Base-by-base conservation (phyloP, 2,888 invertebrate species). In the Hyppa rectilinea region DNA sequence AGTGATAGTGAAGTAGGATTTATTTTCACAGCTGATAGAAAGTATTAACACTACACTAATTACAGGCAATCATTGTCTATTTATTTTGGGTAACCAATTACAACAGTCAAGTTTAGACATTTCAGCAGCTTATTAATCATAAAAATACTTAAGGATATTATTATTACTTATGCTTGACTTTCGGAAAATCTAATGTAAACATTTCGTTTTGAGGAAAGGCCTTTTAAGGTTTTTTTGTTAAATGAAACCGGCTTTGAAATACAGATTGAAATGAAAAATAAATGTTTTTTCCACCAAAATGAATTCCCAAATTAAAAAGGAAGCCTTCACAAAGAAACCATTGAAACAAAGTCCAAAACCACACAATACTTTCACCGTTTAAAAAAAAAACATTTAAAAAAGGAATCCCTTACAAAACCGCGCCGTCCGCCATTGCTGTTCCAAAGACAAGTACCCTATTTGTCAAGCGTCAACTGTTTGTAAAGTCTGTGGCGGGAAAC, bases 381-480 rank as follows among this genome's bases (percentile, higher is more conserved):
- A 56, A 59, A 78, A 79, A 77, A 76, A 67, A 60, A 68, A 53
- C 58, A 36, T 75, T 77, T 65, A 36, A 53, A 71, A 80, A 77
- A 77, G 38, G 63, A 71, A 79, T 67, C 40, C 52, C 38, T 69
- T 47, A 53, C 58, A 73, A 78, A 78, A 62, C 69, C 70, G 70
- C 60, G 45, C 67, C 64, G 38, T 17, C 73, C 68, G 69, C 82
- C 70, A 71, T 64, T 70, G 34, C 73, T 70, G 26, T 71, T 68
- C 75, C 79, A 81, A 82, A 81, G 75, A 80, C 81, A 75, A 82
- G 76, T 71, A 62, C 68, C 78, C 75, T 85, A 86, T 89, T 87
- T 87, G 87, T 87, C 78, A 80, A 83, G 65, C 77, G 84, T 71
- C 78, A 63, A 77, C 73, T 76, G 83, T 87, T 85, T 83, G 80